Conservation (phyloP, 2,797 vertebrate species). For the Gymnodraco acuticeps region DNA sequence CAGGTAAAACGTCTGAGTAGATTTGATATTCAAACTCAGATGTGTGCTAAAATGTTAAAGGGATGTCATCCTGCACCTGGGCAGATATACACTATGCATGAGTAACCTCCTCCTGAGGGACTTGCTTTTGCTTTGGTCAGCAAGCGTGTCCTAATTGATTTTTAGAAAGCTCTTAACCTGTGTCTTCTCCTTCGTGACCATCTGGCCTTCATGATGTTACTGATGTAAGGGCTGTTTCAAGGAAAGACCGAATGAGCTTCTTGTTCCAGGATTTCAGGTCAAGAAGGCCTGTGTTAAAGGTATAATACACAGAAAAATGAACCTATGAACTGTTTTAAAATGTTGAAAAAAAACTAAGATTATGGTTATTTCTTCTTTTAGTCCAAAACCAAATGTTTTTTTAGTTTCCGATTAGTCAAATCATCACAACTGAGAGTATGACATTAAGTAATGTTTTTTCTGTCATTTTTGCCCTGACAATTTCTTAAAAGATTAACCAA, state of each 20-base stretch:
- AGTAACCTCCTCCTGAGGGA: constrained; percentile 2
- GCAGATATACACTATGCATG: constrained; percentile 2
- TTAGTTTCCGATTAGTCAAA: not conserved
- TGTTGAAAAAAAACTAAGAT: not conserved
- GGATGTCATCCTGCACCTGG: not conserved
- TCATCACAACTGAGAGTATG: not conserved
- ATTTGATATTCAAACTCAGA: constrained; percentile 27
- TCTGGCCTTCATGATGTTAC: constrained; percentile 2
- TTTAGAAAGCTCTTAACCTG: constrained; percentile 42
- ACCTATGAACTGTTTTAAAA: not conserved
- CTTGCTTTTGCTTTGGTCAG: constrained; percentile 9
- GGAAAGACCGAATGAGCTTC: not conserved
- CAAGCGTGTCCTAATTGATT: constrained; percentile 26
- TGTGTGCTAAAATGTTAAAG: not conserved
- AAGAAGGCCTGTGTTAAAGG: not conserved
- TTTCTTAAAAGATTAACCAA: no score
- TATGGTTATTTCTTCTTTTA: no score
- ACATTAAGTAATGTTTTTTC: no score
- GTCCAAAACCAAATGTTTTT: no score
- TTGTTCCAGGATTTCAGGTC: not conserved
- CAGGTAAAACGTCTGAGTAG: constrained; percentile 11
- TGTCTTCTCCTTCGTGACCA: not conserved
- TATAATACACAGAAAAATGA: no score
- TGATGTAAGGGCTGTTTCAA: constrained; percentile 12
- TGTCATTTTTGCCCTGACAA: no score